phyloP scores from a whole-genome alignment of 1,140 invertebrate species.

The Pentalonia nigronervosa region DNA sequence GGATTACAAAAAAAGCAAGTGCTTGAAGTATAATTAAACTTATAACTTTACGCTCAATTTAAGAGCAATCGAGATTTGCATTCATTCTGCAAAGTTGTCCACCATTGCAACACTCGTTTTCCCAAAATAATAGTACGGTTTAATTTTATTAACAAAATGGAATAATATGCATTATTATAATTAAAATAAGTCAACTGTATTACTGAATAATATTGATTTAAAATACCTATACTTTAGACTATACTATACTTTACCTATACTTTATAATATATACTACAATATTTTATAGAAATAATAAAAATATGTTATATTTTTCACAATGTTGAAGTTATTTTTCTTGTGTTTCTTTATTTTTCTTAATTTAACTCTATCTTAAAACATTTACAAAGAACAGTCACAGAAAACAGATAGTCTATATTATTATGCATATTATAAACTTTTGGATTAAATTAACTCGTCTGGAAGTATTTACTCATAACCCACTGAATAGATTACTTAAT shows the following conservation, averaged over 20 bases:
- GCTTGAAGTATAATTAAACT: conserved; percentile 6
- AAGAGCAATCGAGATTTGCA: background rate
- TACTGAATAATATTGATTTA: background rate
- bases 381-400: background rate
- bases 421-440: background rate
- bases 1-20: background rate
- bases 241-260: no score
- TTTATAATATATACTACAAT: no score
- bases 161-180: background rate
- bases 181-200: background rate
- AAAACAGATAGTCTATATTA: background rate
- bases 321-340: background rate
- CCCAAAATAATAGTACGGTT: background rate
- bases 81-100: background rate
- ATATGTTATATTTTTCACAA: background rate
- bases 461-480: background rate
- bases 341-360: background rate
- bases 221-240: background rate
- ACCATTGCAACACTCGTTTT: background rate
- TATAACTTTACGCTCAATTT: conserved; percentile 24
- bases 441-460: background rate
- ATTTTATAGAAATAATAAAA: background rate
- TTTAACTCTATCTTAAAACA: background rate
- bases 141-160: background rate
- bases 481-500: background rate